Conservation (phyloP, 2,113 vertebrate genomes). For the Corvus moneduloides region DNA sequence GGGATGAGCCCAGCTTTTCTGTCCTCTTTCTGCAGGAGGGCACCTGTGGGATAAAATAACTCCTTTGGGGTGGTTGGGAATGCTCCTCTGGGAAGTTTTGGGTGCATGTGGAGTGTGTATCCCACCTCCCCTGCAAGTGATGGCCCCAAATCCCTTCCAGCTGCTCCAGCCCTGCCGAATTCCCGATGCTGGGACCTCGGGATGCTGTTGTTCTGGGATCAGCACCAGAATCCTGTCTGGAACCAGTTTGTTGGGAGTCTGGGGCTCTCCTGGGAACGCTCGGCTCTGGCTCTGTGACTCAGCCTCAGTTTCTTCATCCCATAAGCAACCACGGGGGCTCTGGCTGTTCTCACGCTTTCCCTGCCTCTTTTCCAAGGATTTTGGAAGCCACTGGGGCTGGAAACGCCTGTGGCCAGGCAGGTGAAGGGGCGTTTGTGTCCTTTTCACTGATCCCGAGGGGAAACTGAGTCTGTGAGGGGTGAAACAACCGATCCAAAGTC, state of each 20-base stretch:
- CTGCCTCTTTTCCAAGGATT: not conserved
- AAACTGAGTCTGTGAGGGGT: not conserved
- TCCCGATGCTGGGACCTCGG: not conserved
- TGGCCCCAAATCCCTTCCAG: not conserved
- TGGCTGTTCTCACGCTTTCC: constrained; percentile 1
- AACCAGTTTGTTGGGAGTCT: not conserved
- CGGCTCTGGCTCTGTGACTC: not conserved
- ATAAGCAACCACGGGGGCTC: not conserved
- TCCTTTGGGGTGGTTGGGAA: not conserved
- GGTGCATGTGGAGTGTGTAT: rapidly evolving
- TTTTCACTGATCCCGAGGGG: rapidly evolving
- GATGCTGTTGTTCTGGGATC: rapidly evolving
- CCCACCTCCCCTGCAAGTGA: rapidly evolving
- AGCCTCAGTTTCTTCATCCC: not conserved
- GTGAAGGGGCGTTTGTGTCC: rapidly evolving
- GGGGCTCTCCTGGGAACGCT: not conserved
- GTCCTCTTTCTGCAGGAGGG: not conserved
- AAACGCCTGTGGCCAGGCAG: not conserved
- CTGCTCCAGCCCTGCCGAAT: not conserved
- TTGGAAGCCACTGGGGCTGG: not conserved
- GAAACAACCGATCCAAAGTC: rapidly evolving
- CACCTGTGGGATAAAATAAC: not conserved
- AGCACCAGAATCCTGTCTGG: not conserved
- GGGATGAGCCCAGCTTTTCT: not conserved
- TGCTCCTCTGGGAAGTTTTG: not conserved